These are phyloP conservation scores for Perca flavescens DNA, from an alignment of 2,113 vertebrate genomes.

Conservation along the genomic window DNA sequence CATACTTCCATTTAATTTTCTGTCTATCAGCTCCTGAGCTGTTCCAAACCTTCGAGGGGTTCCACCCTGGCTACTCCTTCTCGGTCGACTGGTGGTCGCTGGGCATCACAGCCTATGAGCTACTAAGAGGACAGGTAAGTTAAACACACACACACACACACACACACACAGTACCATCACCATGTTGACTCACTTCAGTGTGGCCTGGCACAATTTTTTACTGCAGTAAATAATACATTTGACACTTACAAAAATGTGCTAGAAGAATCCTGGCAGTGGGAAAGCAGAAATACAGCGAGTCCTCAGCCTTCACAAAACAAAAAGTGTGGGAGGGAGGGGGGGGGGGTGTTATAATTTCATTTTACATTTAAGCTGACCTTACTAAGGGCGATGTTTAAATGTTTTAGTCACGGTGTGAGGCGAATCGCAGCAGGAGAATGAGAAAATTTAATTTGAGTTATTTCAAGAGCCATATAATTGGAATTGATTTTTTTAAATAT, in stretches of 20 bases:
- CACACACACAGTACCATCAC: background rate
- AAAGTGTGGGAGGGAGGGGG: background rate
- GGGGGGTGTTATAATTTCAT: constrained; percentile 41
- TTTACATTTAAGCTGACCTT: constrained; percentile 44
- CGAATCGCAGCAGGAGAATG: constrained; percentile 23
- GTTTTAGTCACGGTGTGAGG: constrained; percentile 50
- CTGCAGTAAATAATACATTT: constrained; percentile 42
- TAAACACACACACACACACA: constrained; percentile 2
- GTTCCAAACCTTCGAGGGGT: constrained; percentile 87
- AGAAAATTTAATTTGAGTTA: constrained; percentile 35
- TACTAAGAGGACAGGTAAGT: constrained; percentile 92
- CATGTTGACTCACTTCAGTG: background rate
- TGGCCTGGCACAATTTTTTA: constrained; percentile 12
- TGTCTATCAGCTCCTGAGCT: constrained; percentile 92
- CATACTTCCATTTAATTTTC: constrained; percentile 1
- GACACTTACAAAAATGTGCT: background rate
- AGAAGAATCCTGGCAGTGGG: constrained; percentile 17
- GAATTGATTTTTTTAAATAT: constrained; percentile 57
- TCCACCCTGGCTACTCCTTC: constrained; percentile 90
- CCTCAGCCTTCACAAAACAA: constrained; percentile 29
- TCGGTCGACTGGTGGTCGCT: constrained; percentile 89
- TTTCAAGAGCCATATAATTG: constrained; percentile 53
- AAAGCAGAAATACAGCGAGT: constrained; percentile 11
- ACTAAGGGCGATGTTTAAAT: constrained; percentile 21
- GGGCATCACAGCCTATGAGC: constrained; percentile 94